Percentiles rank a stretch among this genome's conserved stretches.
Evolutionary conservation across 2,888 invertebrate genomes (phyloP).

Genomic region (Trichopoda pennipes): DNA sequence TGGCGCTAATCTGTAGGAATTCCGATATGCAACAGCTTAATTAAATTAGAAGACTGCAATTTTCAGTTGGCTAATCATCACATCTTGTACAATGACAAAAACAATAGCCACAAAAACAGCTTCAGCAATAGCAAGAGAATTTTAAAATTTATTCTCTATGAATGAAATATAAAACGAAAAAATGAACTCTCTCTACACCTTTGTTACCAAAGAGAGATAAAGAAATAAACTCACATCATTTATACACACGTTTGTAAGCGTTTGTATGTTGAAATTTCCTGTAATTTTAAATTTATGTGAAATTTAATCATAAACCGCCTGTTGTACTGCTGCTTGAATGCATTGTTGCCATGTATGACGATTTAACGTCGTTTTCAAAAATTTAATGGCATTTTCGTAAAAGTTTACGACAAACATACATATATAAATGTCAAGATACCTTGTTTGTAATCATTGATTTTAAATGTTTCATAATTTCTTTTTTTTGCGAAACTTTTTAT

Average conservation of each 20-base stretch:
- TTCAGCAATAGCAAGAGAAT: conserved; percentile 33
- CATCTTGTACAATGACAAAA: conserved; percentile 42
- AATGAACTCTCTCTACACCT: conserved; percentile 9
- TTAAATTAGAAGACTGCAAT: conserved; percentile 65
- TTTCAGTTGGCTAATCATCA: conserved; percentile 57
- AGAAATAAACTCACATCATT: not conserved
- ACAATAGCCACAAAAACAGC: conserved; percentile 9
- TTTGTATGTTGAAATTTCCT: conserved; percentile 16
- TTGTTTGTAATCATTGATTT: too few species aligned
- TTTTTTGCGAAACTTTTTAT: too few species aligned
- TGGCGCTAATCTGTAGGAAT: conserved; percentile 68
- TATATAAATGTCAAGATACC: too few species aligned
- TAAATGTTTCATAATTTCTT: too few species aligned
- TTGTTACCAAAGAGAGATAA: not conserved
- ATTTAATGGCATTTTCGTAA: too few species aligned
- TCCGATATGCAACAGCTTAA: conserved; percentile 69
- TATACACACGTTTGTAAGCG: too few species aligned
- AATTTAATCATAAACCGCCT: conserved; percentile 33
- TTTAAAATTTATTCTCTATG: not conserved
- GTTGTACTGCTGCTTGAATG: conserved; percentile 11
- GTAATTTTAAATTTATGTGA: conserved; percentile 11
- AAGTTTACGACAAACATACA: too few species aligned
- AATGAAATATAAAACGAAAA: conserved; percentile 2
- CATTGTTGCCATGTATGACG: too few species aligned
- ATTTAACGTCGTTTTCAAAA: not conserved